phyloP scores from a whole-genome alignment of 2,113 vertebrate genomes.

The Catharus bicknelli region DNA sequence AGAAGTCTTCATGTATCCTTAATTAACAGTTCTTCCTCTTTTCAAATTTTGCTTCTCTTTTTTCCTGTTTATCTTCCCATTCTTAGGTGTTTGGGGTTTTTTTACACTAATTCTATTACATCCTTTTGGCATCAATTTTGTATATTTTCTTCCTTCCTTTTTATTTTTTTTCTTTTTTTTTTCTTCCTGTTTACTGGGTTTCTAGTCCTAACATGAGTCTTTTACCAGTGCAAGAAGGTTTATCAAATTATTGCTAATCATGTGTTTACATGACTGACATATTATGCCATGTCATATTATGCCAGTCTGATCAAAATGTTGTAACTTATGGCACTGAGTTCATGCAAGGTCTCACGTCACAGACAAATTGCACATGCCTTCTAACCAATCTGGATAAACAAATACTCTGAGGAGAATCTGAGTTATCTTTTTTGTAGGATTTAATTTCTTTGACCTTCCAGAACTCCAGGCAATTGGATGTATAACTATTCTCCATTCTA shows the following conservation, averaged over 20 bases:
- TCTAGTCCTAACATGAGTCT: not conserved
- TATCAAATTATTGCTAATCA: not conserved
- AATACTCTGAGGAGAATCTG: not conserved
- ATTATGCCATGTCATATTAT: not conserved
- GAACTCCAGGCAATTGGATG: conserved; percentile 42
- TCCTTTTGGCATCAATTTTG: not conserved
- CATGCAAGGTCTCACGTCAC: not conserved
- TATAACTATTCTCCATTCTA: conserved; percentile 63
- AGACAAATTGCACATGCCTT: not conserved
- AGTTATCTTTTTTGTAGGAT: not conserved
- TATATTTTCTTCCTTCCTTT: not conserved
- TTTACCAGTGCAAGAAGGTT: not conserved
- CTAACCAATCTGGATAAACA: not conserved
- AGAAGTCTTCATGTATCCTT: not conserved
- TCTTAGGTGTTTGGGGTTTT: not conserved
- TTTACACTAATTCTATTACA: not conserved
- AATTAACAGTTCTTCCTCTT: not conserved
- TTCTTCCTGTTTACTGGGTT: not conserved
- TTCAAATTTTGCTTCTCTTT: not conserved
- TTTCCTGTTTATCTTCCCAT: not conserved
- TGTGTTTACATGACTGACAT: not conserved
- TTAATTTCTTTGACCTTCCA: conserved; percentile 50
- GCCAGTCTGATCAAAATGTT: not conserved
- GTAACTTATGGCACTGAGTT: not conserved
- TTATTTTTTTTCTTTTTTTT: not conserved